A percentile compares a stretch with the other conserved stretches of the same genome.
Evolutionary conservation across 2,113 vertebrate species (phyloP).

Genomic region (Ageneiosus marmoratus): DNA sequence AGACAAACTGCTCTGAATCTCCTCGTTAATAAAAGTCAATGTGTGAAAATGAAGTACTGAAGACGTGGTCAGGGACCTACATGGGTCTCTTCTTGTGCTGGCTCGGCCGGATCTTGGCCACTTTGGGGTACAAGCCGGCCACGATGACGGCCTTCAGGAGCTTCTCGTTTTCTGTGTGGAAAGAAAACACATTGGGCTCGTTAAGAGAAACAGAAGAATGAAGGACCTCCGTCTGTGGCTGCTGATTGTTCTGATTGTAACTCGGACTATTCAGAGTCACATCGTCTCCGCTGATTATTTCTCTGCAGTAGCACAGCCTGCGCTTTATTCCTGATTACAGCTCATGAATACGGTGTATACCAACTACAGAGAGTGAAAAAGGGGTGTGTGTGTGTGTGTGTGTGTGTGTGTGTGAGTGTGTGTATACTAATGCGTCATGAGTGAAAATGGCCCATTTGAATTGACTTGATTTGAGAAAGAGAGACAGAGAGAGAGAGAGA

Average conservation of each 20-base stretch:
- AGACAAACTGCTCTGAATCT: neutral
- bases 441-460: too few species aligned
- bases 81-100: constrained; percentile 87
- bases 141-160: constrained; percentile 96
- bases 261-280: neutral
- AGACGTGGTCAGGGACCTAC: constrained; percentile 80
- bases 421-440: too few species aligned
- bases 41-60: too few species aligned
- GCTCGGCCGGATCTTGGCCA: constrained; percentile 89
- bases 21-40: too few species aligned
- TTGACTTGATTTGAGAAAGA: neutral
- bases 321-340: neutral
- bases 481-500: neutral
- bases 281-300: neutral
- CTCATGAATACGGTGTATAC: neutral
- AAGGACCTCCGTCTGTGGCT: neutral
- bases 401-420: too few species aligned
- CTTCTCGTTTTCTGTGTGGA: constrained; percentile 89
- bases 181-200: neutral
- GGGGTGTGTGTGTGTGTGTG: neutral
- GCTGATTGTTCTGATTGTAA: too few species aligned
- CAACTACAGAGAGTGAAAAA: neutral
- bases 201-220: neutral
- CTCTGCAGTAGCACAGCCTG: neutral
- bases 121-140: constrained; percentile 96